Conservation (phyloP, 64 coral and sea anemone species). For the Astreopora myriophthalma region DNA sequence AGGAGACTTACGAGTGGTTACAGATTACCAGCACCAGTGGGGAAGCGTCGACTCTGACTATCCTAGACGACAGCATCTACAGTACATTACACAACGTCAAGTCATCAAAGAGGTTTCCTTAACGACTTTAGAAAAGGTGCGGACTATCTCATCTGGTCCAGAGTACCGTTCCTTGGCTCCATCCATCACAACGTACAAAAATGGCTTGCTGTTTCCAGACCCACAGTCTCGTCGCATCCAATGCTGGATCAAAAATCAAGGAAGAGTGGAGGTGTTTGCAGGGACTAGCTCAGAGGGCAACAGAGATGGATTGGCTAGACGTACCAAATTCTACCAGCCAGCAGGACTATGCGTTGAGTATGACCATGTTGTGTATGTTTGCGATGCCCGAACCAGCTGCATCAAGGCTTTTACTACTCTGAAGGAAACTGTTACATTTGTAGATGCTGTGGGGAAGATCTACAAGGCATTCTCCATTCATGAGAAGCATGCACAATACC, state of each 20-base stretch:
- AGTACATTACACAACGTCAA: constrained; percentile 13
- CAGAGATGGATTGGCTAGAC: neutral
- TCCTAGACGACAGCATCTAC: constrained; percentile 46
- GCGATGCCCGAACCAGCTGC: neutral
- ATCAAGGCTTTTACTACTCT: constrained; percentile 36
- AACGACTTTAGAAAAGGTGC: neutral
- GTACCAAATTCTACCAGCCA: constrained; percentile 25
- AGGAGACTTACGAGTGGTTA: constrained; percentile 27
- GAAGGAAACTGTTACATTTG: constrained; percentile 12
- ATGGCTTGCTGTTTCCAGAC: neutral
- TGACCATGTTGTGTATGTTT: constrained; percentile 49
- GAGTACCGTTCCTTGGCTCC: constrained; percentile 44
- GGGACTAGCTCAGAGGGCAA: constrained; percentile 20
- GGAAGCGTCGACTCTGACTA: no score
- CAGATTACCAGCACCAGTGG: constrained; percentile 53
- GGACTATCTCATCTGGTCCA: constrained; percentile 49
- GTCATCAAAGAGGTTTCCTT: constrained; percentile 60
- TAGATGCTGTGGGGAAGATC: constrained; percentile 4
- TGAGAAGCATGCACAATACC: neutral
- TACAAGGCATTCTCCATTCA: constrained; percentile 43
- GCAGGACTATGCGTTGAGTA: constrained; percentile 16
- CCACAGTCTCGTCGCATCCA: constrained; percentile 49
- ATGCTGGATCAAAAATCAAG: neutral
- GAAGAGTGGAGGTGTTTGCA: constrained; percentile 24
- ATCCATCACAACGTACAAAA: constrained; percentile 46